Conservation (phyloP, 2,113 vertebrate genomes). For the Casuarius casuarius region DNA sequence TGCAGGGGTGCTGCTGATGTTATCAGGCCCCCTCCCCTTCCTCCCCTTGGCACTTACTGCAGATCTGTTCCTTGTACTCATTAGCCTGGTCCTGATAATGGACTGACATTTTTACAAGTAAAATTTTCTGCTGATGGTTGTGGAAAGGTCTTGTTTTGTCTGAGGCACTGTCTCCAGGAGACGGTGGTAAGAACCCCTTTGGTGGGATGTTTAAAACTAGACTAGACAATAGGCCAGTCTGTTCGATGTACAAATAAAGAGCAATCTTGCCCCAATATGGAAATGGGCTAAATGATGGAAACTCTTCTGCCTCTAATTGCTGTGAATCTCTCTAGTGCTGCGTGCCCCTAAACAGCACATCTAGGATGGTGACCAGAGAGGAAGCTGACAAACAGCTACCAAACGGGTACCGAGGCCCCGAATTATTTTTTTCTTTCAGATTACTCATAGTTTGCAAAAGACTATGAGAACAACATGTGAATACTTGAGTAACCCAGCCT, state of each 20-base stretch:
- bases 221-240: not conserved
- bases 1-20: not conserved
- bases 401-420: not conserved
- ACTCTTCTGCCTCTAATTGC: not conserved
- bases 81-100: not conserved
- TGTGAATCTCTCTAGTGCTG: not conserved
- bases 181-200: not conserved
- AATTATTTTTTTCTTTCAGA: not conserved
- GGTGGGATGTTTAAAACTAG: not conserved
- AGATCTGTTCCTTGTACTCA: not conserved
- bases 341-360: not conserved
- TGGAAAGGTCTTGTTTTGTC: not conserved
- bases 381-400: not conserved
- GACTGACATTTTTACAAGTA: constrained; percentile 4
- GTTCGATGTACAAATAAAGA: constrained; percentile 12
- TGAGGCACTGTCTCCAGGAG: not conserved
- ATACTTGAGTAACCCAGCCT: not conserved
- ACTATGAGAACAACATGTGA: not conserved
- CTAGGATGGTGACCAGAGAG: not conserved
- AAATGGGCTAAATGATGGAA: not conserved
- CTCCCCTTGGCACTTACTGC: not conserved
- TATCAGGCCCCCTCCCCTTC: not conserved
- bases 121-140: not conserved
- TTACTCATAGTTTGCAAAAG: not conserved
- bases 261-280: not conserved